Evolutionary conservation across 2,113 vertebrate species (phyloP).

Genomic region (Cephalopholis sonnerati): DNA sequence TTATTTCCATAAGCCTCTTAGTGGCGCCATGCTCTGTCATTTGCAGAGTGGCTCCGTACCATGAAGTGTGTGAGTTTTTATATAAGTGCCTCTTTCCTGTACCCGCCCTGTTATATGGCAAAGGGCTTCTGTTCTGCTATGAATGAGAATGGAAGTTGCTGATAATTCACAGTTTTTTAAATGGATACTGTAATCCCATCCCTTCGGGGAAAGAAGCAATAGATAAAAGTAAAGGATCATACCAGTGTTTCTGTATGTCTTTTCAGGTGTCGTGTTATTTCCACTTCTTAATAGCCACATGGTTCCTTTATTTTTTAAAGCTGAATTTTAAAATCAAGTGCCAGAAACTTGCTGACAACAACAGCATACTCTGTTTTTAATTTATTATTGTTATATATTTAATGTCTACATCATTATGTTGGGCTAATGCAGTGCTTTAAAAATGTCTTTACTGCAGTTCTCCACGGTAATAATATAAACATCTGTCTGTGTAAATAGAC

Average conservation of each 20-base stretch:
- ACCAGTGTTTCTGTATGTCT: not conserved
- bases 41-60: conserved; percentile 41
- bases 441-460: not conserved
- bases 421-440: not conserved
- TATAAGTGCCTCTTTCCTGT: conserved; percentile 25
- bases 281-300: not conserved
- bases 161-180: conserved; percentile 22
- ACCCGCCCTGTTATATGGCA: not conserved
- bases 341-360: not conserved
- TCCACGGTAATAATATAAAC: not conserved
- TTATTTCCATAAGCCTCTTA: conserved; percentile 76
- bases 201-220: not conserved
- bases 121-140: conserved; percentile 30
- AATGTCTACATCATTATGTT: not conserved
- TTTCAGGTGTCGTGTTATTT: not conserved
- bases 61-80: conserved; percentile 27
- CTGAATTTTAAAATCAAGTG: not conserved
- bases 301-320: not conserved
- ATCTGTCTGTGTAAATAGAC: not conserved
- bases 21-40: conserved; percentile 45
- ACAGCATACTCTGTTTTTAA: not conserved
- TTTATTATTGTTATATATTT: not conserved
- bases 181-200: conserved; percentile 23
- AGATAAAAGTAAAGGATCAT: not conserved
- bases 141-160: conserved; percentile 22